Evolutionary conservation across 2,797 vertebrate genomes (phyloP).

Genomic region (Chaunax sp.): DNA sequence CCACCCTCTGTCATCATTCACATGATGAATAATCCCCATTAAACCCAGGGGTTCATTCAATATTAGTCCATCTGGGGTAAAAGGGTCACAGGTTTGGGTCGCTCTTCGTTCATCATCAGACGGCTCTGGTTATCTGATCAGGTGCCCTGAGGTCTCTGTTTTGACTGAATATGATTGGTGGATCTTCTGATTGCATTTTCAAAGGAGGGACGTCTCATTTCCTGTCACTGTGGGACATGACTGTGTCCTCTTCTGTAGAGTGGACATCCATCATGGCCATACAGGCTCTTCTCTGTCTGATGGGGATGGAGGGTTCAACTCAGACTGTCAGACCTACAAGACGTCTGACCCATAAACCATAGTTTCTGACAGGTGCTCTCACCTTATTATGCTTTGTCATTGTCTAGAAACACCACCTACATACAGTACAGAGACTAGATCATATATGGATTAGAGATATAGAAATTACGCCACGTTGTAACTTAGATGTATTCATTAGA

Average conservation of each 20-base stretch:
- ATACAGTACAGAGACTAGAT: too few species aligned
- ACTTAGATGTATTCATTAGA: too few species aligned
- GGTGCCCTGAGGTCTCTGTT: background rate
- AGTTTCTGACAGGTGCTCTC: conserved; percentile 13
- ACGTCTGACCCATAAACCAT: conserved; percentile 27
- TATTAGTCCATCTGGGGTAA: conserved; percentile 54
- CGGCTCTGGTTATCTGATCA: conserved; percentile 9
- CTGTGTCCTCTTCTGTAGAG: conserved; percentile 45
- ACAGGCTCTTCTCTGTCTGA: conserved; percentile 31
- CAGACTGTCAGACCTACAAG: conserved; percentile 28
- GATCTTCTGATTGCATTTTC: conserved; percentile 51
- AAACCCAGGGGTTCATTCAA: conserved; percentile 56
- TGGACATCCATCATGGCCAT: conserved; percentile 42
- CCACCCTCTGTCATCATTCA: conserved; percentile 8
- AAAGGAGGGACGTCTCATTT: conserved; percentile 54
- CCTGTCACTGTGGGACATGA: conserved; percentile 23
- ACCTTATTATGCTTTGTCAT: background rate
- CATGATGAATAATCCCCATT: conserved; percentile 67
- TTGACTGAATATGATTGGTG: conserved; percentile 45
- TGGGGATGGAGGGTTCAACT: conserved; percentile 20
- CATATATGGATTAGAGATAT: too few species aligned
- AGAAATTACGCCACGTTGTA: too few species aligned
- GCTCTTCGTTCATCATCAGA: conserved; percentile 53
- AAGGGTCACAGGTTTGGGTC: conserved; percentile 34
- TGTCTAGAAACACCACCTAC: background rate